These are phyloP conservation scores for Catagonus wagneri DNA, from an alignment of 2,113 vertebrate genomes.

Conservation along the genomic window DNA sequence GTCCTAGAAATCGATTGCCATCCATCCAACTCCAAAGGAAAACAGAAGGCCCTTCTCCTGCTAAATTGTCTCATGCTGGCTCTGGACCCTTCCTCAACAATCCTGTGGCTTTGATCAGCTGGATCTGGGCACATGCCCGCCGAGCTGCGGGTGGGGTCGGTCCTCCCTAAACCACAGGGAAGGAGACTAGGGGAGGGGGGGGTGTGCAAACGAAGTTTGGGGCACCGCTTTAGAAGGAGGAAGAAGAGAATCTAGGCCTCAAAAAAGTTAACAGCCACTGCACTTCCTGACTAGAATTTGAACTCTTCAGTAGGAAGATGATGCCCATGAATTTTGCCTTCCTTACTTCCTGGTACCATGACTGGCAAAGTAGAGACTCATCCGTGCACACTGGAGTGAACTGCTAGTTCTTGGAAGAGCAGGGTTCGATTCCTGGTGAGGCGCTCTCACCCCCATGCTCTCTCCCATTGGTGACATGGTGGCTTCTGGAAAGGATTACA, in stretches of 20 bases:
- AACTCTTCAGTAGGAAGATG: not conserved
- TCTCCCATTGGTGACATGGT: not conserved
- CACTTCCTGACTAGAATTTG: not conserved
- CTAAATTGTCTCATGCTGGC: not conserved
- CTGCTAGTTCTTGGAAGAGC: not conserved
- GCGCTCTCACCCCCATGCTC: not conserved
- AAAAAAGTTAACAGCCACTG: no score
- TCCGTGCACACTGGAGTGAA: not conserved
- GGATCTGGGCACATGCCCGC: not conserved
- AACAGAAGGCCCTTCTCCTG: not conserved
- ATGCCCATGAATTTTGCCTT: not conserved
- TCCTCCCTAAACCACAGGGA: not conserved
- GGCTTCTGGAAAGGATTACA: slow-evolving; percentile 23
- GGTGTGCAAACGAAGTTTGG: not conserved
- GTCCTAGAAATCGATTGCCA: not conserved
- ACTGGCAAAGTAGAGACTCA: not conserved
- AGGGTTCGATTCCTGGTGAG: not conserved
- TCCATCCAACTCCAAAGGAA: not conserved
- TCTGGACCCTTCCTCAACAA: not conserved
- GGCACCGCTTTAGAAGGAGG: not conserved
- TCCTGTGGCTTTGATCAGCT: not conserved
- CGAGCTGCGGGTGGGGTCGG: not conserved
- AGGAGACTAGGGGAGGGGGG: not conserved
- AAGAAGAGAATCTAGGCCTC: not conserved
- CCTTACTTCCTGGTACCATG: not conserved